Evolutionary conservation across 2,113 vertebrate species (phyloP).

Genomic region (Malurus elegans): DNA sequence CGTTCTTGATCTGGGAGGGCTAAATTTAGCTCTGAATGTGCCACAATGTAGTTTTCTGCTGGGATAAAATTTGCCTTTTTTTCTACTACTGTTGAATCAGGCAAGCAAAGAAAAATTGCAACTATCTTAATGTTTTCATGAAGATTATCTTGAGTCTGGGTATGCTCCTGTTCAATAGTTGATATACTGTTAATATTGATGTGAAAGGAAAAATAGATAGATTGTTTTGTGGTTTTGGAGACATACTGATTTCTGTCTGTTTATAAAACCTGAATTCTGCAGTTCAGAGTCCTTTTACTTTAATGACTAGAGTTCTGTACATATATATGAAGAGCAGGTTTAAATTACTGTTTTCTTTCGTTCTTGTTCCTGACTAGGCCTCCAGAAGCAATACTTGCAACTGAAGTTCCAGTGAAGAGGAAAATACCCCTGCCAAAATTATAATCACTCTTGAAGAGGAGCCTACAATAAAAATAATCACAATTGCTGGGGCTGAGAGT

Average conservation of each 20-base stretch:
- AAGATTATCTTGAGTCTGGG: neutral
- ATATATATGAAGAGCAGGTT: neutral
- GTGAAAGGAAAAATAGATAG: neutral
- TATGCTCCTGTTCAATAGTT: neutral
- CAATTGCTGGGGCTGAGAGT: neutral
- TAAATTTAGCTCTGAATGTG: constrained; percentile 11
- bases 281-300: neutral
- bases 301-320: neutral
- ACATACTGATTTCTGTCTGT: neutral
- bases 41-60: neutral
- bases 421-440: neutral
- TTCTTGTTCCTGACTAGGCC: neutral
- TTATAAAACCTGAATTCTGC: neutral
- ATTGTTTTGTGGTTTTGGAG: neutral
- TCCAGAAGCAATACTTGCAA: neutral
- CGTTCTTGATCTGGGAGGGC: neutral
- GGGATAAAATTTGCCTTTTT: neutral
- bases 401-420: neutral
- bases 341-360: neutral
- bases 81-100: neutral
- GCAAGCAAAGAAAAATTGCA: neutral
- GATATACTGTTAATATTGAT: neutral
- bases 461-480: neutral
- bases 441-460: neutral
- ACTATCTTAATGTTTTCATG: neutral